phyloP scores from a whole-genome alignment of 2,888 invertebrate genomes.

The Caenorhabditis drosophilae region DNA sequence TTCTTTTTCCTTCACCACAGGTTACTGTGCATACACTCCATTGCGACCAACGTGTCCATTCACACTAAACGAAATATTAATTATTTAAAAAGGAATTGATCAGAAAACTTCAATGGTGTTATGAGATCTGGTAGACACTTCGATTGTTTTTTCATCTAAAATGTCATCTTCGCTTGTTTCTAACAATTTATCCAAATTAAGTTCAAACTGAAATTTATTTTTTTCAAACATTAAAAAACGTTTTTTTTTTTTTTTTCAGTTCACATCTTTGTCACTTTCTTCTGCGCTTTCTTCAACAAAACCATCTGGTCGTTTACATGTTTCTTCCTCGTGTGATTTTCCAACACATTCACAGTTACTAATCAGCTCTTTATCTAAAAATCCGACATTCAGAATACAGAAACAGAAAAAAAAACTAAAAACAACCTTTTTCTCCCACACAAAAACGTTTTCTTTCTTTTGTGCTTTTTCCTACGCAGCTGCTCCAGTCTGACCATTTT shows the following conservation, averaged over 20 bases:
- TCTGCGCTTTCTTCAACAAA: constrained; percentile 28
- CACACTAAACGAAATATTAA: constrained; percentile 33
- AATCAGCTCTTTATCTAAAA: constrained; percentile 29
- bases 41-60: constrained; percentile 56
- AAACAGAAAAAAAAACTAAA: too few species aligned
- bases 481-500: constrained; percentile 51
- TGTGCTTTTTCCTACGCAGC: constrained; percentile 38
- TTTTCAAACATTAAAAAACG: neutral
- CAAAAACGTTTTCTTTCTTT: constrained; percentile 52
- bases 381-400: too few species aligned
- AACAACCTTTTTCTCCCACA: constrained; percentile 48
- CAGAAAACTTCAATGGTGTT: constrained; percentile 16
- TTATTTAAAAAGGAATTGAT: constrained; percentile 3
- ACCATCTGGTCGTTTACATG: constrained; percentile 21
- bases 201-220: constrained; percentile 22
- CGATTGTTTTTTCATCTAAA: constrained; percentile 12
- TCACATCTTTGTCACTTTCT: constrained; percentile 13
- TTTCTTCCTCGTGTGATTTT: constrained; percentile 37
- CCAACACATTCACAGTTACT: constrained; percentile 52
- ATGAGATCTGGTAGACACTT: constrained; percentile 13
- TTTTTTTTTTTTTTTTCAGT: neutral
- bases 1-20: constrained; percentile 48
- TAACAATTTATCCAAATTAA: constrained; percentile 29
- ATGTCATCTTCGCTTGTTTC: constrained; percentile 10
- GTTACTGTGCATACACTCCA: constrained; percentile 53